Conservation (phyloP, 2,113 vertebrate species). For the Sinocyclocheilus maitianheensis region DNA sequence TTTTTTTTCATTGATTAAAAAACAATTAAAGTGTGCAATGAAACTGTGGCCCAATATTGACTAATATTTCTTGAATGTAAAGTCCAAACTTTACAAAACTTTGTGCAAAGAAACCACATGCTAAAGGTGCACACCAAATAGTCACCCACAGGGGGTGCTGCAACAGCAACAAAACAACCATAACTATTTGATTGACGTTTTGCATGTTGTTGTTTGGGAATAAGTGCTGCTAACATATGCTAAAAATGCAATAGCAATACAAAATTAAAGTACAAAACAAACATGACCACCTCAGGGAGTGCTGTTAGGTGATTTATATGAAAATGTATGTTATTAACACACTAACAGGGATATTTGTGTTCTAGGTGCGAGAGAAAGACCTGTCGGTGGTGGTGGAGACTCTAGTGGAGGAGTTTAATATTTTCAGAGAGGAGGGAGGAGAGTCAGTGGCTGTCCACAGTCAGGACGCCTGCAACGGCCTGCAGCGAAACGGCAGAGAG, state of each 20-base stretch:
- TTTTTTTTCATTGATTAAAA: no score
- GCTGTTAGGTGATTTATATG: not conserved
- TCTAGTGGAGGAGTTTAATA: slow-evolving; percentile 87
- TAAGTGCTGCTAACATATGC: not conserved
- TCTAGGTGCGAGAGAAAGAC: slow-evolving; percentile 91
- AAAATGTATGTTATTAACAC: not conserved
- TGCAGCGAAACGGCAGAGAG: slow-evolving; percentile 80
- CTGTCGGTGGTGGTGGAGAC: slow-evolving; percentile 88
- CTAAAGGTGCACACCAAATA: not conserved
- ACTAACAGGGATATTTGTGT: not conserved
- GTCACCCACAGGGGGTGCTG: not conserved
- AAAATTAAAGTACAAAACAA: not conserved
- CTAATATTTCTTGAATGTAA: not conserved
- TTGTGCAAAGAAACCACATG: no score
- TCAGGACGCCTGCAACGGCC: slow-evolving; percentile 78
- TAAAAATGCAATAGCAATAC: not conserved
- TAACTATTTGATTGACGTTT: not conserved
- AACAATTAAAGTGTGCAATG: not conserved
- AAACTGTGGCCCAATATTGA: not conserved
- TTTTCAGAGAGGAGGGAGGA: slow-evolving; percentile 88
- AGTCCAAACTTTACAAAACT: not conserved
- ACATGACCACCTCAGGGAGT: not conserved
- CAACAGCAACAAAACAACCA: not conserved
- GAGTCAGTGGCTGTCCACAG: slow-evolving; percentile 80
- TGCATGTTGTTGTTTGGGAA: not conserved